Evolutionary conservation across 1,140 invertebrate species (phyloP).

Genomic region (Bombus cullumanus): DNA sequence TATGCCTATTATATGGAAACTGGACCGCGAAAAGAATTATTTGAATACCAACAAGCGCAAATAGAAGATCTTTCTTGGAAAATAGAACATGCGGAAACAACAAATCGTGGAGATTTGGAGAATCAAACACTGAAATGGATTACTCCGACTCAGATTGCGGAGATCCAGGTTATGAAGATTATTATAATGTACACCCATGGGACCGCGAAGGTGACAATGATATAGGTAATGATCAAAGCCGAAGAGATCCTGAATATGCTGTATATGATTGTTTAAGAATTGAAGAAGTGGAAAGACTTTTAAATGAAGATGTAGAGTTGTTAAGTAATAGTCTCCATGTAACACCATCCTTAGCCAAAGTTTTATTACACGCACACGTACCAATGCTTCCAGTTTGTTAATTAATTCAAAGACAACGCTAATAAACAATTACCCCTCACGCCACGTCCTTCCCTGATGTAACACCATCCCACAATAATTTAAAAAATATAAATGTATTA

Average conservation of each 20-base stretch:
- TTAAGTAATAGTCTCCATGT: constrained; percentile 93
- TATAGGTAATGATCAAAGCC: constrained; percentile 87
- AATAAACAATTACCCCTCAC: no score
- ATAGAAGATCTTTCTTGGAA: no score
- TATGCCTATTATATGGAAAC: no score
- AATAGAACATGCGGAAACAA: no score
- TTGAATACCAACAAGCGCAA: no score
- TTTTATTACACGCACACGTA: constrained; percentile 93
- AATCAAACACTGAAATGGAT: constrained; percentile 85
- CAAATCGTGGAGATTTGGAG: no score
- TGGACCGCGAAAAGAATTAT: no score
- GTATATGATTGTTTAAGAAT: constrained; percentile 93
- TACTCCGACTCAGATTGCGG: constrained; percentile 83
- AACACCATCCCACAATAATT: no score
- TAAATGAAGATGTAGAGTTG: constrained; percentile 97
- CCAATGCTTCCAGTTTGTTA: constrained; percentile 90
- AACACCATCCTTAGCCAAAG: constrained; percentile 95
- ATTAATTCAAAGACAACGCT: constrained; percentile 90
- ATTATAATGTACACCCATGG: constrained; percentile 84
- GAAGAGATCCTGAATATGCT: constrained; percentile 95
- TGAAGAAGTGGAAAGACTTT: constrained; percentile 95
- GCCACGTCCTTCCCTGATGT: no score
- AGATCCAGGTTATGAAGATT: constrained; percentile 85
- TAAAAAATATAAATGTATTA: no score
- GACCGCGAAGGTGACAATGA: constrained; percentile 83